These are phyloP conservation scores for Cyanoramphus novaezelandiae DNA, from an alignment of 2,113 vertebrate species.

Conservation along the genomic window DNA sequence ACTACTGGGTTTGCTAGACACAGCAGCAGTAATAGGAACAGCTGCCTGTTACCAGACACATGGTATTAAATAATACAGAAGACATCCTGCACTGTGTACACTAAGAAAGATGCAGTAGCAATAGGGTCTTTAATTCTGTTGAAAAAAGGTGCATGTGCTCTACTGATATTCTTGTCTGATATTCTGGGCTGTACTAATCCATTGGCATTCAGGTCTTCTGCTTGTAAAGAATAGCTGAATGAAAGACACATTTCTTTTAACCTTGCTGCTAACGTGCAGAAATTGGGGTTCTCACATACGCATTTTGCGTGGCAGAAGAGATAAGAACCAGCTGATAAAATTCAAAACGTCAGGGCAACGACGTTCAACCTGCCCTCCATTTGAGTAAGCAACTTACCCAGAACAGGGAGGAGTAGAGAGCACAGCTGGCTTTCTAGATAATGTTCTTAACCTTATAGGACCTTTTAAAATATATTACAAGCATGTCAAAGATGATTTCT, in stretches of 20 bases:
- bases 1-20: background rate
- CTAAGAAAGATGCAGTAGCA: background rate
- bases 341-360: background rate
- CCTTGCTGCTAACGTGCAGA: slow-evolving; percentile 31
- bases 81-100: background rate
- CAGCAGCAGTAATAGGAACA: background rate
- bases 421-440: slow-evolving; percentile 60
- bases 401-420: slow-evolving; percentile 22
- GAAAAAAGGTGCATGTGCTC: background rate
- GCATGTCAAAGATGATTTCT: background rate
- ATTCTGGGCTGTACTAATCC: background rate
- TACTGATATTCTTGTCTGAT: background rate
- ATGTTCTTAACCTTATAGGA: slow-evolving; percentile 32
- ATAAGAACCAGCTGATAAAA: slow-evolving; percentile 47
- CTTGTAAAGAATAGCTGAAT: background rate
- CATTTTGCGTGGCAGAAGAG: background rate
- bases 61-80: background rate
- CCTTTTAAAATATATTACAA: slow-evolving; percentile 4
- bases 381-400: background rate
- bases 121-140: background rate
- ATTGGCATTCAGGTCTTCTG: background rate
- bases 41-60: background rate
- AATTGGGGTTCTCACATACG: background rate
- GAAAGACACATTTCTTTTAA: background rate
- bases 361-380: background rate